Base-by-base conservation (phyloP, 2,888 invertebrate species). In the Acheta domesticus region DNA sequence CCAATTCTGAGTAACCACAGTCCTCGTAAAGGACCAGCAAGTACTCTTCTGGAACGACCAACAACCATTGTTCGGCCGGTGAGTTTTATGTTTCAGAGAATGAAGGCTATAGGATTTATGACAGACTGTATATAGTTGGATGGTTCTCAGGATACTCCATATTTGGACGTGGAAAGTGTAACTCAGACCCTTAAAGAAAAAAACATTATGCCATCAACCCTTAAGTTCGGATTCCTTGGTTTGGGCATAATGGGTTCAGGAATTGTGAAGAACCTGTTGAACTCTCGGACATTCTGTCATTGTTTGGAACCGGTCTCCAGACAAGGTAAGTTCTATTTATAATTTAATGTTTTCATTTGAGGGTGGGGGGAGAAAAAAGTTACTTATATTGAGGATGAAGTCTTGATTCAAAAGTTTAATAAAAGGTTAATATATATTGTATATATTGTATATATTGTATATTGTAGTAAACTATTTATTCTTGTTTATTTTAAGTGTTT, bases 171-270 rank as follows among this genome's bases (percentile, higher is more conserved):
- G 85, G 92, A 91, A 86, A 92, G 91, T 79, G 91, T 94, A 2
- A 92, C 94, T 0, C 93, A 94, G 83, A 93, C 93, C 0, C 87
- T 96, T 19, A 92, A 93, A 84, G 93, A 93, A 84, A 96, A 96
- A 87, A 93, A 95, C 83, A 96, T 97, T 83, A 91, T 91, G 81
- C 94, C 98, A 1, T 96, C 97, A 36, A 91, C 91, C 82, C 91
- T 94, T 87, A 94, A 93, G 85, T 97, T 98, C 86, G 98, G 98
- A 49, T 98, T 98, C 88, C 91, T 98, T 49, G 98, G 98, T 0
- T 90, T 98, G 50, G 98, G 98, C 80, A 95, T 96, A 85, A 98
- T 98, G 95, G 98, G 98, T 78, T 92, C 94, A 81, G 96, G 96
- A 48, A 95, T 98, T 85, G 97, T 98, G 21, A 97, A 96, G 90